A percentile compares a stretch with the other conserved stretches of the same genome.
Conservation (phyloP, 2,113 vertebrate genomes). For the Hippocampus abdominalis region DNA sequence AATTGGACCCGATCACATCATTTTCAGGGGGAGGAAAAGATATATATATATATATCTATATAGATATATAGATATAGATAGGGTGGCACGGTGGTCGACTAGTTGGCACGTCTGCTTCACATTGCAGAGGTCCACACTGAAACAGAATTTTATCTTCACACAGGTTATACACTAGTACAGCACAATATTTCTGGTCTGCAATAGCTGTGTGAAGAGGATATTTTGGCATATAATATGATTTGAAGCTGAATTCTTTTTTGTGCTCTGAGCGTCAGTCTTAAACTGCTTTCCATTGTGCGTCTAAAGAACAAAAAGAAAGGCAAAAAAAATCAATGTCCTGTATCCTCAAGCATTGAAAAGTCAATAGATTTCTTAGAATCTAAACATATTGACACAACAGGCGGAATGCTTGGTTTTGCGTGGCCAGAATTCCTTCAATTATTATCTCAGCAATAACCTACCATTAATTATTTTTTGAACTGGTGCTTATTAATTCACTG, state of each 20-base stretch:
- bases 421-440: slow-evolving; percentile 11
- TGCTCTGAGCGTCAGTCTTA: slow-evolving; percentile 23
- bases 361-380: slow-evolving; percentile 58
- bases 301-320: slow-evolving; percentile 57
- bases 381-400: slow-evolving; percentile 48
- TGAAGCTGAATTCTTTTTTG: neutral
- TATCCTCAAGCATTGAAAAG: slow-evolving; percentile 64
- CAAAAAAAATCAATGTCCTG: slow-evolving; percentile 59
- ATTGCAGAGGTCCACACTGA: too few species aligned
- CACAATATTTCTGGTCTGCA: neutral
- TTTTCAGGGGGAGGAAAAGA: too few species aligned
- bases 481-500: slow-evolving; percentile 14
- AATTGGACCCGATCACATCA: too few species aligned
- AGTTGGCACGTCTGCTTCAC: too few species aligned
- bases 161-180: neutral
- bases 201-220: neutral
- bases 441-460: slow-evolving; percentile 27
- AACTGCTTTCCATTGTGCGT: slow-evolving; percentile 46
- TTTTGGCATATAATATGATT: neutral
- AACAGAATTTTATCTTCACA: too few species aligned
- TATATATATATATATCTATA: too few species aligned
- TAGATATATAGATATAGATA: too few species aligned
- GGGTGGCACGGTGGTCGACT: too few species aligned
- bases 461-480: slow-evolving; percentile 30
- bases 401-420: slow-evolving; percentile 23